These are phyloP conservation scores for Lamellibrachia satsuma DNA, from an alignment of 2,888 invertebrate species.

Conservation along the genomic window DNA sequence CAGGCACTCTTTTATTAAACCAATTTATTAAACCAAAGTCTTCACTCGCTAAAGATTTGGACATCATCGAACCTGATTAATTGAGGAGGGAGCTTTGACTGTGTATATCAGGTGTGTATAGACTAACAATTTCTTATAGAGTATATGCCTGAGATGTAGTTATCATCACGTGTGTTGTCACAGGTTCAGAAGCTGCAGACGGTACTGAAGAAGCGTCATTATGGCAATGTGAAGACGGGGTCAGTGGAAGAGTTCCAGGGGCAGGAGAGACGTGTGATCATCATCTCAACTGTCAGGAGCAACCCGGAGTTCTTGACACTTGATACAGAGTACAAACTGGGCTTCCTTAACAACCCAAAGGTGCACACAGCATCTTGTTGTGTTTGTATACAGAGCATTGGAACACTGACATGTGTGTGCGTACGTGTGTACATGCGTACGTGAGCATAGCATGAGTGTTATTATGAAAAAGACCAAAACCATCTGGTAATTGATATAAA, in stretches of 20 bases:
- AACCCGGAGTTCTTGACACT: conserved; percentile 49
- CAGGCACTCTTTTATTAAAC: too few relatives aligned
- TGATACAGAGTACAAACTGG: conserved; percentile 53
- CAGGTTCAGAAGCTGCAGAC: conserved; percentile 55
- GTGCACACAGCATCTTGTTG: conserved; percentile 34
- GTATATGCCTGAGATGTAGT: neutral
- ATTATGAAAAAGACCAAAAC: too few relatives aligned
- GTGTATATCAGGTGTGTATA: neutral
- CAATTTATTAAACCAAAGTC: too few relatives aligned
- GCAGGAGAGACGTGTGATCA: conserved; percentile 57
- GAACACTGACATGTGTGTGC: too few relatives aligned
- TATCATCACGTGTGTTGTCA: neutral
- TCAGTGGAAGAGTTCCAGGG: conserved; percentile 62
- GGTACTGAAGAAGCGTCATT: conserved; percentile 40
- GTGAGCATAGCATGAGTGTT: too few relatives aligned
- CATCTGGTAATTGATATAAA: too few relatives aligned
- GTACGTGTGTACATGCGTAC: too few relatives aligned
- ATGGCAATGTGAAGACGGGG: conserved; percentile 50
- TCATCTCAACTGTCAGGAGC: conserved; percentile 60
- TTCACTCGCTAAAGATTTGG: too few relatives aligned
- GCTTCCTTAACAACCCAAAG: conserved; percentile 59
- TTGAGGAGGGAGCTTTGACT: neutral
- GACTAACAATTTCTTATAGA: neutral
- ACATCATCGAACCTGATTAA: too few relatives aligned
- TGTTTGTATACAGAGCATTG: neutral